Percentiles rank a stretch among this genome's conserved stretches.
Evolutionary conservation across 2,797 vertebrate genomes (phyloP).

Genomic region (Pyrocephalus nanus): DNA sequence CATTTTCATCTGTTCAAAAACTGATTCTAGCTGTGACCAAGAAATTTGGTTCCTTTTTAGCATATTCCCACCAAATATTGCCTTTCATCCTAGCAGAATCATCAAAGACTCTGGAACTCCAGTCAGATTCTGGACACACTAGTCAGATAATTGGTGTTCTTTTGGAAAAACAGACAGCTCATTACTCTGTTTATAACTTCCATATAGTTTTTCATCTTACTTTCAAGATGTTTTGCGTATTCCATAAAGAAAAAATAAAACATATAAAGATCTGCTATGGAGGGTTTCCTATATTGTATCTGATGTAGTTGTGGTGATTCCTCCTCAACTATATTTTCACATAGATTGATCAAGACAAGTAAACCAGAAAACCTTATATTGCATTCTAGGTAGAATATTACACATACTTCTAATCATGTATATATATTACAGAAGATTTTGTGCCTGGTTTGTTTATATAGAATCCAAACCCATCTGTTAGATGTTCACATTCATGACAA

Average conservation of each 20-base stretch:
- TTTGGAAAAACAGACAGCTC: neutral
- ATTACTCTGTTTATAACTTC: neutral
- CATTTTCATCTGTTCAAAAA: neutral
- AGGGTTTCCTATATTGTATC: neutral
- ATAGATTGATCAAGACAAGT: neutral
- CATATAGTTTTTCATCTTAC: neutral
- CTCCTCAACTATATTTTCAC: neutral
- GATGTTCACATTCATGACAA: neutral
- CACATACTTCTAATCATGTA: neutral
- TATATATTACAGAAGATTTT: neutral
- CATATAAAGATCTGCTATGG: neutral
- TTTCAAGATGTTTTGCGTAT: neutral
- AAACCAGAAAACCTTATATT: neutral
- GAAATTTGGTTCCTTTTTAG: neutral
- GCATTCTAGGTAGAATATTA: neutral
- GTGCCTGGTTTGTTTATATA: neutral
- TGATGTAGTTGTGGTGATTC: neutral
- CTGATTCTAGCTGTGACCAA: neutral
- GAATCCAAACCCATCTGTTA: neutral
- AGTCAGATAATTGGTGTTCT: neutral
- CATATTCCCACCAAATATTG: neutral
- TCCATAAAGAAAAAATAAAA: neutral
- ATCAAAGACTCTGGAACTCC: neutral
- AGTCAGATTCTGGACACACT: rapidly evolving
- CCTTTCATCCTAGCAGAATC: neutral